Percentiles rank a stretch among this genome's conserved stretches.
These are phyloP conservation scores for Laspeyria flexula DNA, from an alignment of 2,888 invertebrate genomes.

Conservation along the genomic window DNA sequence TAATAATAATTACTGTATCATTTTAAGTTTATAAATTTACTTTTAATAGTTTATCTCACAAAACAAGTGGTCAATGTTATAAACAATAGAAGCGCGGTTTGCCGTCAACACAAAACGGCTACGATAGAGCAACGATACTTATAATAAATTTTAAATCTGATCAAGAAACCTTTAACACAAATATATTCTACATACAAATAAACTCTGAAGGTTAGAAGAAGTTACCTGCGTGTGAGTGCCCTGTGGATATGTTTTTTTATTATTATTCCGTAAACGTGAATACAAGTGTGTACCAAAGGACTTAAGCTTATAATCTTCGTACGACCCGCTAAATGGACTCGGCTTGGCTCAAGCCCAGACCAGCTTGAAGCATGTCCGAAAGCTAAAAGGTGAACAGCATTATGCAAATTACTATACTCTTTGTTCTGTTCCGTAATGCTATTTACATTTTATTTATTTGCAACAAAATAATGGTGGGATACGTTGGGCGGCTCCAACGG, in stretches of 20 bases:
- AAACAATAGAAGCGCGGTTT: too few relatives aligned
- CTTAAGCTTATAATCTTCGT: conserved; percentile 77
- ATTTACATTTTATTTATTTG: conserved; percentile 82
- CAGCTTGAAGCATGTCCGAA: conserved; percentile 62
- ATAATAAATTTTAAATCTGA: too few relatives aligned
- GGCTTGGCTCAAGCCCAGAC: conserved; percentile 79
- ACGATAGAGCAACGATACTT: too few relatives aligned
- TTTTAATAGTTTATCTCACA: too few relatives aligned
- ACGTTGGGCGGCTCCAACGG: conserved; percentile 52
- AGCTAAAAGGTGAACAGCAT: conserved; percentile 81
- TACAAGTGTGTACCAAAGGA: conserved; percentile 47
- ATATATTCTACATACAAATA: too few relatives aligned
- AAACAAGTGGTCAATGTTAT: too few relatives aligned
- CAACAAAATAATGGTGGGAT: conserved; percentile 66
- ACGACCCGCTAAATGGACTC: conserved; percentile 70
- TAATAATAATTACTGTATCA: too few relatives aligned
- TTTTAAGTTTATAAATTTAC: too few relatives aligned
- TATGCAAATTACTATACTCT: conserved; percentile 82
- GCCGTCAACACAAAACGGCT: too few relatives aligned
- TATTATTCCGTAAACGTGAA: conserved; percentile 31
- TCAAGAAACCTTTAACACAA: too few relatives aligned
- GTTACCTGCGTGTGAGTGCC: too few relatives aligned
- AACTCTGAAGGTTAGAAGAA: too few relatives aligned
- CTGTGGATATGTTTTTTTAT: background rate
- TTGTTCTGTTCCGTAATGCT: conserved; percentile 76